Conservation (phyloP, 2,113 vertebrate species). For the Gavialis gangeticus region DNA sequence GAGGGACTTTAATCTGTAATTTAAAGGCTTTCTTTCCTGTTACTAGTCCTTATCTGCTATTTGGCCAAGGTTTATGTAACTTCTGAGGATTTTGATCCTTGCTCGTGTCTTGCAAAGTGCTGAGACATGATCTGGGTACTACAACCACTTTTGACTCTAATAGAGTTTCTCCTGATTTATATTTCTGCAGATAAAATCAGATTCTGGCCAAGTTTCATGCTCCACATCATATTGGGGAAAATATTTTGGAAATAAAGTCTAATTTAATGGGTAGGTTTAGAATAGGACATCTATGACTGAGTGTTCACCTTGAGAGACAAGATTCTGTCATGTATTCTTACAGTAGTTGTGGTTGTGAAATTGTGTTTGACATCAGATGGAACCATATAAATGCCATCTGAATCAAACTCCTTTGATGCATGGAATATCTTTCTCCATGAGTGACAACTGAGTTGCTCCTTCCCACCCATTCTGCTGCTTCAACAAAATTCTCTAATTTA, state of each 20-base stretch:
- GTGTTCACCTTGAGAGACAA: background rate
- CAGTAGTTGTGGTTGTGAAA: background rate
- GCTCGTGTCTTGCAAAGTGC: too few relatives aligned
- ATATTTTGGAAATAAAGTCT: rapidly evolving
- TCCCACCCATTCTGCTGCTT: background rate
- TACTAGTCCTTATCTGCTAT: too few relatives aligned
- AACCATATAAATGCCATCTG: background rate
- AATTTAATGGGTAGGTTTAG: background rate
- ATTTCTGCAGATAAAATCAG: background rate
- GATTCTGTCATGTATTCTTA: background rate
- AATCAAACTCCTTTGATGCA: background rate
- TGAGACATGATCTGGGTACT: too few relatives aligned
- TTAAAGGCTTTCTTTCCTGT: background rate
- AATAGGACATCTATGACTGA: background rate
- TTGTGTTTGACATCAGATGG: background rate
- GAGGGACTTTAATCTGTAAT: background rate
- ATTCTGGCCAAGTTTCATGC: background rate
- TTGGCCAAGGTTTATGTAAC: too few relatives aligned
- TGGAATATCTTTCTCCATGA: slow-evolving; percentile 29
- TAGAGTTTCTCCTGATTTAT: too few relatives aligned
- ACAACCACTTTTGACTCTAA: too few relatives aligned
- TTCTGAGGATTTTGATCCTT: too few relatives aligned
- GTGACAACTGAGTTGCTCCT: slow-evolving; percentile 46
- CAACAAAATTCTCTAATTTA: slow-evolving; percentile 37
- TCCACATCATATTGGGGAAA: rapidly evolving